Base-by-base conservation (phyloP, 2,888 invertebrate species). In the Mythimna impura region DNA sequence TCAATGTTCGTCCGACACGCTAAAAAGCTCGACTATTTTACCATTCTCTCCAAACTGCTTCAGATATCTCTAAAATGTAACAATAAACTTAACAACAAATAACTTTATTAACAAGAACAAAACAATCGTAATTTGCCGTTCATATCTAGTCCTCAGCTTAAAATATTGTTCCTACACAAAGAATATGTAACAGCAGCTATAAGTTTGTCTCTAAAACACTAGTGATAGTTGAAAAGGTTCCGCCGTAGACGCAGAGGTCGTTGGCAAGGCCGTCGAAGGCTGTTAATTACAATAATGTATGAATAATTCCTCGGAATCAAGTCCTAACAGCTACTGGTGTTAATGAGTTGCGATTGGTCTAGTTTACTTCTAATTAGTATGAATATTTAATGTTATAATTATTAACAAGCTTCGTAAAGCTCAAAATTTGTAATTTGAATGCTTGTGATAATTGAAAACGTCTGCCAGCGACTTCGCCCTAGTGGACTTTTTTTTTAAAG, bases 141-240 rank as follows among this genome's bases (percentile, higher is more conserved):
- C n/a, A 54, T 40, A 60, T 9, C 34, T 5, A 47, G 47, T 17
- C 20, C 7, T 17, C 6, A 47, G 17, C 47, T 47, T 6, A 47
- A 47, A 25, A 47, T 17, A 47, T 47, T 47, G 47, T 47, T 47
- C 47, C 12, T 17, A 47, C 17, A 47, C 47, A 47, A 4, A 30
- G 61, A 76, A 61, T 78, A 63, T 52, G 10, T 47, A 75, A 66
- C 52, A 36, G 73, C 62, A 73, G 61, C 66, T 54, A 52, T 36
- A 81, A 73, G 22, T 71, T 84, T 63, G 79, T 80, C 52, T 6
- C 8, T 50, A 12, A 6, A 78, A 78, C 66, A n/a, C 57, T 72
- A 80, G 92, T 89, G 91, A 93, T 90, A 92, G 92, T 93, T 88
- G 85, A 88, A 90, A 90, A 90, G 88, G 89, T 90, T 89, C 86